Evolutionary conservation across 2,113 vertebrate species (phyloP).

Genomic region (Ascaphus truei): DNA sequence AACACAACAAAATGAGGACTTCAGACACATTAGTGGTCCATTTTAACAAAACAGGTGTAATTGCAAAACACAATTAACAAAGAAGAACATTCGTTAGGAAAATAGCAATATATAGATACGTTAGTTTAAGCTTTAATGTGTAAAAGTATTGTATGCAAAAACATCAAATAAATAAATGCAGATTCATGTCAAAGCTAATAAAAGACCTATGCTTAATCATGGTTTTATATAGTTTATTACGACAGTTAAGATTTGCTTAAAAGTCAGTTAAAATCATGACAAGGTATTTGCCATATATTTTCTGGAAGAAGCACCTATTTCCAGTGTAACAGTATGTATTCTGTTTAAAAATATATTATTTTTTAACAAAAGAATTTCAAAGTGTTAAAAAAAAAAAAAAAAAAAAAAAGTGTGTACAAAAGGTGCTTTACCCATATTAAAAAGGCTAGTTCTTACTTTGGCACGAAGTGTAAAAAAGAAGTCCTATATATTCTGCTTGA

Average conservation of each 20-base stretch:
- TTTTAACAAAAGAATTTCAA: constrained; percentile 51
- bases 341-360: constrained; percentile 66
- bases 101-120: constrained; percentile 46
- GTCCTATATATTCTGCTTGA: not conserved
- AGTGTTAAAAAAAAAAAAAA: constrained; percentile 36
- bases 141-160: constrained; percentile 56
- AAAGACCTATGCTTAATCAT: constrained; percentile 41
- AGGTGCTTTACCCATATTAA: constrained; percentile 57
- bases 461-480: constrained; percentile 40
- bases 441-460: constrained; percentile 47
- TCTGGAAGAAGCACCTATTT: constrained; percentile 60
- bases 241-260: constrained; percentile 43
- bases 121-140: constrained; percentile 54
- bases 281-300: constrained; percentile 43
- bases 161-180: constrained; percentile 70
- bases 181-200: constrained; percentile 52
- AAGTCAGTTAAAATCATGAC: constrained; percentile 41
- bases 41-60: constrained; percentile 49
- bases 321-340: constrained; percentile 62
- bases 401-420: constrained; percentile 46
- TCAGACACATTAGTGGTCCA: constrained; percentile 53
- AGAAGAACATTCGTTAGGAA: constrained; percentile 50
- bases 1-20: constrained; percentile 63
- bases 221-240: constrained; percentile 39
- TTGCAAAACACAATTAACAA: constrained; percentile 46